Conservation (phyloP, 2,113 vertebrate genomes). For the Pan troglodytes region NHGRI_mPanTro3-v2.1_pri NC_072403.2:105162501-105163000, state of each 20-base stretch:
- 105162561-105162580: not conserved
- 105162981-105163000: not conserved
- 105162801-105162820: constrained; percentile 56
- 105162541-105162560: not conserved
- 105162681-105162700: not conserved
- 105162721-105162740: not conserved
- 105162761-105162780: not conserved
- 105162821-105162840: not conserved
- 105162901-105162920: constrained; percentile 19
- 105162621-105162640: not conserved
- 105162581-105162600: not conserved
- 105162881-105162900: not conserved
- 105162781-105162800: constrained; percentile 59
- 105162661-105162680: not conserved
- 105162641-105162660: not conserved
- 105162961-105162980: not conserved
- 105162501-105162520: not conserved
- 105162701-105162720: not conserved
- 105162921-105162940: constrained; percentile 11
- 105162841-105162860: not conserved
- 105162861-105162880: not conserved
- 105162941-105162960: not conserved
- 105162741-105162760: not conserved
- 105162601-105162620: not conserved
- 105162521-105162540: not conserved